phyloP scores from a whole-genome alignment of 2,113 vertebrate species.

The Pterocles burchelli region DNA sequence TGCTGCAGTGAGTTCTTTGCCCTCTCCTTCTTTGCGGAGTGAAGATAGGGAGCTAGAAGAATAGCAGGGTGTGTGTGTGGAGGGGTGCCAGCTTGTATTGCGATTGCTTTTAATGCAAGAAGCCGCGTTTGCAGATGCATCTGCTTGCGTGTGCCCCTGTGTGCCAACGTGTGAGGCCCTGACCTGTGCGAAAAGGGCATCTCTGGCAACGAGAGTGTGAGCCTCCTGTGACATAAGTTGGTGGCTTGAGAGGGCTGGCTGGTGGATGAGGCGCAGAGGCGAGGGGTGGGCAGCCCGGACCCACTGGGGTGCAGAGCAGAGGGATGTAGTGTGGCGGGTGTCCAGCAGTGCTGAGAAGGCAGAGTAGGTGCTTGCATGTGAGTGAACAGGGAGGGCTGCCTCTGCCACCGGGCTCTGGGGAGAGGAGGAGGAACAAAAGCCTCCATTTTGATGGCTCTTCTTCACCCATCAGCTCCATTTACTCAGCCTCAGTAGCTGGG shows the following conservation, averaged over 20 bases:
- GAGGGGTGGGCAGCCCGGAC: neutral
- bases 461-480: slow-evolving; percentile 82
- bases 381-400: neutral
- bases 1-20: neutral
- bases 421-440: slow-evolving; percentile 73
- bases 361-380: neutral
- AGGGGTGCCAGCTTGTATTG: neutral
- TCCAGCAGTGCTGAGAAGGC: accelerated
- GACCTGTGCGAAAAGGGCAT: neutral
- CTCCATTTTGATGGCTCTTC: slow-evolving; percentile 72
- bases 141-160: accelerated
- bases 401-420: neutral
- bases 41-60: neutral
- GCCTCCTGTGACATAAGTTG: neutral
- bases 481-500: slow-evolving; percentile 78
- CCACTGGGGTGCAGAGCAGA: accelerated
- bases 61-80: too few species aligned
- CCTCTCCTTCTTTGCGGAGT: neutral
- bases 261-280: accelerated
- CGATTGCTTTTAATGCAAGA: neutral
- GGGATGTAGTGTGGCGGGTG: accelerated
- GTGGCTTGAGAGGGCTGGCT: neutral
- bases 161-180: accelerated
- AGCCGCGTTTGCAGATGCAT: accelerated
- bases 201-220: accelerated